These are phyloP conservation scores for Drosophila rellima DNA, from an alignment of 2,888 invertebrate species.

Conservation along the genomic window DNA sequence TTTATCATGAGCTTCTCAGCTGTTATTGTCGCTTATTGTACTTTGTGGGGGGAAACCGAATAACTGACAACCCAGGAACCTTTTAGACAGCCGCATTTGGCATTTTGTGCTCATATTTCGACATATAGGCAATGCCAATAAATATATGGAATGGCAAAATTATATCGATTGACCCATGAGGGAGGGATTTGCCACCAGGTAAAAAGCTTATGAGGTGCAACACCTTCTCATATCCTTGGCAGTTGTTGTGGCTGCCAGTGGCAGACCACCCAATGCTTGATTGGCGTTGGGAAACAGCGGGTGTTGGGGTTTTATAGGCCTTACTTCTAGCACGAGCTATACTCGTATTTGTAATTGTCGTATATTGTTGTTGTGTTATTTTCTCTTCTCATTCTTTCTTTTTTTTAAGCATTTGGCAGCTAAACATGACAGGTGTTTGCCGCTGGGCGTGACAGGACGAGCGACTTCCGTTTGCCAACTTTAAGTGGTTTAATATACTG, in stretches of 20 bases:
- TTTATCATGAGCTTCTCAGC: slow-evolving; percentile 72
- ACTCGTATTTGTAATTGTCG: slow-evolving; percentile 4
- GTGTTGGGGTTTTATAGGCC: slow-evolving; percentile 50
- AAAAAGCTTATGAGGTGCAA: slow-evolving; percentile 8
- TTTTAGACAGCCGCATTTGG: neutral
- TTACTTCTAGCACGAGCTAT: slow-evolving; percentile 39
- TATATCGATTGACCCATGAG: slow-evolving; percentile 64
- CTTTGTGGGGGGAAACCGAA: slow-evolving; percentile 46
- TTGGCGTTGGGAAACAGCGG: slow-evolving; percentile 65
- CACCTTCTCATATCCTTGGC: neutral
- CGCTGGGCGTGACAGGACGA: slow-evolving; percentile 49
- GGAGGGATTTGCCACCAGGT: slow-evolving; percentile 15
- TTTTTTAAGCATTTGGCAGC: slow-evolving; percentile 44
- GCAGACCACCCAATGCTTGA: slow-evolving; percentile 61
- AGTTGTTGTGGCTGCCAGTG: slow-evolving; percentile 45
- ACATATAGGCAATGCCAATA: slow-evolving; percentile 65
- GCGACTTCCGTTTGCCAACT: slow-evolving; percentile 71
- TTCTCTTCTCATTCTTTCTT: neutral
- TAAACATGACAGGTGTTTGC: slow-evolving; percentile 75
- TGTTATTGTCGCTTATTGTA: slow-evolving; percentile 47
- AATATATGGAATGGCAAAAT: slow-evolving; percentile 60
- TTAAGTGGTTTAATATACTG: slow-evolving; percentile 71
- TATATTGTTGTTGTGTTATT: slow-evolving; percentile 4
- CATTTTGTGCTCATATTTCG: slow-evolving; percentile 36
- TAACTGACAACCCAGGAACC: slow-evolving; percentile 45